Evolutionary conservation across 2,113 vertebrate species (phyloP), one percentile per base, ranked within the genome.

Genomic region (Ifrita kowaldi): DNA sequence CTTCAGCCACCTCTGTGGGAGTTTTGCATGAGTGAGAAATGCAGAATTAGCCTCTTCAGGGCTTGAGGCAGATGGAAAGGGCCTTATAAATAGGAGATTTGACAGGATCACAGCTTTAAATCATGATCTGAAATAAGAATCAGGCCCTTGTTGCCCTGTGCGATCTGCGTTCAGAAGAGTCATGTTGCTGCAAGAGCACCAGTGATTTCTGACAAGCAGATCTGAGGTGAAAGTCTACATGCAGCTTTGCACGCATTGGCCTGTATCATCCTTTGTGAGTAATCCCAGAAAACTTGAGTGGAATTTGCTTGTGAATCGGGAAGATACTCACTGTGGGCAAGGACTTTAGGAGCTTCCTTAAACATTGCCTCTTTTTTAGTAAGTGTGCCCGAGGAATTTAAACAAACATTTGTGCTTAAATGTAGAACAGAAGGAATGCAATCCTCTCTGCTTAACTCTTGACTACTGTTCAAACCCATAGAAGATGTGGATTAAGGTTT

Each of bases 41-140:
- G 16, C 55, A 70, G 64, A 84, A 92, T 88, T 60, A 78, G 53
- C 44, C 69, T 75, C 73, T 63, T 78, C n/a, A 22, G 80, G 69
- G 39, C 81, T 84, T 39, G 35, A 55, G 75, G 47, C 64, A 84
- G 44, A 39, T 84, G 84, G 78, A 87, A 76, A 27, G 19, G 28
- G 21, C 47, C 35, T 81, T 84, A 55, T 42, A 55, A 63, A 55
- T 30, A 88, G 52, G 49, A 84, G n/a, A 39, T 64, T 64, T 85
- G 81, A 82, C 81, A 91, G 70, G 33, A 55, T 90, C 74, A 35
- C n/a, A 57, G 37, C 41, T 88, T 92, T 71, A 90, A 74, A 57
- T 92, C 16, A 10, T 56, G 82, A 75, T 85, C 56, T 94, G 86
- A 77, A 67, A 23, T 80, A 86, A 95, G 86, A 93, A 84, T 82